Base-by-base conservation (phyloP, 2,888 invertebrate genomes). In the Drosophila subquinaria region DNA sequence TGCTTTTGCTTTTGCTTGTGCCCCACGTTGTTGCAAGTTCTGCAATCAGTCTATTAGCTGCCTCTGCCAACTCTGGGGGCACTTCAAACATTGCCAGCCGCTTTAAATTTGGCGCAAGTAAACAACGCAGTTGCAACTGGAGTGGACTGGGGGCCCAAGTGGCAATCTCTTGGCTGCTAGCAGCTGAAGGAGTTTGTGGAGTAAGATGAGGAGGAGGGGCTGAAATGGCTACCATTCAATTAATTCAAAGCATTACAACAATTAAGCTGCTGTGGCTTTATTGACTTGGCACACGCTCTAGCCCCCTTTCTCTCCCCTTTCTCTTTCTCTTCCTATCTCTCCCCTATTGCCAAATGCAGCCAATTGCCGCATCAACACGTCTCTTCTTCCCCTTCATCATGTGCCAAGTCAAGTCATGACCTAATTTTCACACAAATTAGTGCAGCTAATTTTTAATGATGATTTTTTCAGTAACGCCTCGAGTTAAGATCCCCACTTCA, bases 391-490 rank as follows among this genome's bases (percentile, higher is more conserved):
- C 35, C 3, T 4, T 6, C 42, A 15, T 48, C 35, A 13, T 3
- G 20, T 8, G 6, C 40, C 30, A 3, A 20, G 2, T 3, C 43
- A 45, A 43, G 23, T 57, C 35, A 60, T 86, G 90, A 89, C 86
- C 90, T 72, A 88, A 85, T 86, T 86, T 86, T 75, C 66, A 70
- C 69, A 76, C 71, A 81, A 86, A 89, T 86, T 89, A 89, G 88
- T 86, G 79, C 79, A 79, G 88, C 90, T 89, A 89, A 86, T 89
- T 89, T 89, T 81, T 88, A 89, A 88, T 86, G 85, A 88, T 84
- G 82, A 78, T 72, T 82, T 77, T 77, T 68, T 20, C 35, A 64
- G 74, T 53, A 66, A 69, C 65, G 69, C 78, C 62, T 53, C 48
- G 20, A 60, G 40, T 52, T 45, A 30, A 48, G 50, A 66, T 60